These are phyloP conservation scores for Glareola pratincola DNA, from an alignment of 2,113 vertebrate species.

Conservation along the genomic window DNA sequence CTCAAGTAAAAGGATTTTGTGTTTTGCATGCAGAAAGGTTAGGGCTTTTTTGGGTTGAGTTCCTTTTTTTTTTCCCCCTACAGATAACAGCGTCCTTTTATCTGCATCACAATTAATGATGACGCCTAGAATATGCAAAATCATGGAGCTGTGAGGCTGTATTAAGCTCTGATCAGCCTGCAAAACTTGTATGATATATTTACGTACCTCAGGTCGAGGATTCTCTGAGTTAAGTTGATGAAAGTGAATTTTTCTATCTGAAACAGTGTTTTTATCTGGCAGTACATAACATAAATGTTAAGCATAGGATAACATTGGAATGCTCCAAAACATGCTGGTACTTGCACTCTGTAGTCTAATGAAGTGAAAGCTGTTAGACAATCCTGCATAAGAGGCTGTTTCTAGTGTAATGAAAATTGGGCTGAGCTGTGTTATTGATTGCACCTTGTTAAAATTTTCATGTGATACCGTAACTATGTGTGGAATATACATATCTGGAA, in stretches of 20 bases:
- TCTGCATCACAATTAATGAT: not conserved
- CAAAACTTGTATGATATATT: not conserved
- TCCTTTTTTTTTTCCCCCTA: fast-evolving
- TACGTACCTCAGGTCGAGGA: not conserved
- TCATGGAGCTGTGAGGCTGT: not conserved
- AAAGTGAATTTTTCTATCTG: not conserved
- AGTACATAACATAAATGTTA: not conserved
- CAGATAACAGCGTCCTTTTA: not conserved
- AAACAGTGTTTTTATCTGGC: not conserved
- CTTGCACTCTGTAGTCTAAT: not conserved
- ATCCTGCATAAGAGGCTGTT: not conserved
- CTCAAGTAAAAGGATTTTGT: not conserved
- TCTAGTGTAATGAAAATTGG: not conserved
- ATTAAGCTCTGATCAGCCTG: not conserved
- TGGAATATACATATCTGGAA: not conserved
- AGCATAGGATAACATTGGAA: not conserved
- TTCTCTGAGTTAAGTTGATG: not conserved
- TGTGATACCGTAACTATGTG: not conserved
- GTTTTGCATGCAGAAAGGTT: not conserved
- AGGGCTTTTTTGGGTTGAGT: not conserved
- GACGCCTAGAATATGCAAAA: not conserved
- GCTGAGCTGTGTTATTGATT: not conserved
- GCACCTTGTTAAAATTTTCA: not conserved
- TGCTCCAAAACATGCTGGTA: not conserved
- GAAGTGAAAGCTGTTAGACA: not conserved